Base-by-base conservation (phyloP, 2,888 invertebrate species). In the Mystacides longicornis region DNA sequence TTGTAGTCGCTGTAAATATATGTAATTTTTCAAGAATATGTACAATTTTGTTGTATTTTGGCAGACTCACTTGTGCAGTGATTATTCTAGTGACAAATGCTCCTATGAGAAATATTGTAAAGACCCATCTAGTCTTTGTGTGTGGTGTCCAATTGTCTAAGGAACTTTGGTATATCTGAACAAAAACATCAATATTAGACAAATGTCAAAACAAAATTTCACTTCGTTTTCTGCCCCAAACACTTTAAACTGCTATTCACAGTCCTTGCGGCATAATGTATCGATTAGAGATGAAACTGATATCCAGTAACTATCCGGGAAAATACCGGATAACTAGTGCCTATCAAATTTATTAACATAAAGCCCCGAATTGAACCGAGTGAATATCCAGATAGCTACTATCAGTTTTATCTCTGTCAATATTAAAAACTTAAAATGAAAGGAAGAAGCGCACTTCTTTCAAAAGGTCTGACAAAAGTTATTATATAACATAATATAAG, bases 61-160 rank as follows among this genome's bases (percentile, higher is more conserved):
- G n/a, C n/a, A 3, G 62, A 67, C 74, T 75, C 76, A 89, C 90
- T 83, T 89, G 92, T 69, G 87, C 82, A 64, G 88, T 73, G 69
- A 92, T 78, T 73, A 94, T 85, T 73, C 93, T 82, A 66, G 89
- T 74, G 68, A 90, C 75, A 75, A 93, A 94, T 69, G 83, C 68
- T 59, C 83, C 65, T 69, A 92, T 71, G 63, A 93, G 74, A 60
- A 83, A 70, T 64, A 81, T 72, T 60, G 89, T 86, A 65, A 84
- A 85, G 57, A 80, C 72, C 94, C 94, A 94, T 76, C 94, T 82
- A 64, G 84, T 81, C 68, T 81, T 80, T 61, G 83, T 77, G 69
- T 90, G 86, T 57, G 93, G 93, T 64, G 93, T 93, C 82, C 89
- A 90, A 69, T 82, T 81, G 75, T 93, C 93, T 74, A 93, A 76